A percentile compares a stretch with the other conserved stretches of the same genome.
These are phyloP conservation scores for Bradynema listronoti DNA, from an alignment of 1,140 invertebrate genomes.

Conservation along the genomic window DNA sequence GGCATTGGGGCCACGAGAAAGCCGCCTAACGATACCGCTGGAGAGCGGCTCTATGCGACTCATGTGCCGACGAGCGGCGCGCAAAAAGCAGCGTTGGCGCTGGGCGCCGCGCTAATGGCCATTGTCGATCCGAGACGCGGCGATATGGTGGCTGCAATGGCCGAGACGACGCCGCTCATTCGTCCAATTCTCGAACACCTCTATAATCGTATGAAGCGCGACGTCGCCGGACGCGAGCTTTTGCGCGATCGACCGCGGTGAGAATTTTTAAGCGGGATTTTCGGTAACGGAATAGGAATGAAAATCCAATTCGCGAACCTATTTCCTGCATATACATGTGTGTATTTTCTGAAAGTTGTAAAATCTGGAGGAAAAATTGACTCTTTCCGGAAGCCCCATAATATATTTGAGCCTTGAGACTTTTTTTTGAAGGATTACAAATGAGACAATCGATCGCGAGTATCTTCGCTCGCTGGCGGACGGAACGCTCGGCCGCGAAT, in stretches of 20 bases:
- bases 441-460: constrained; percentile 25
- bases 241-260: constrained; percentile 17
- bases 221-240: constrained; percentile 19
- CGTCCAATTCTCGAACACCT: constrained; percentile 24
- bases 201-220: constrained; percentile 24
- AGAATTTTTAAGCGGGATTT: too few species aligned
- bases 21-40: too few species aligned
- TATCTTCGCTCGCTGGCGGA: constrained; percentile 18
- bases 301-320: too few species aligned
- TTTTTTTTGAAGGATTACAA: too few species aligned
- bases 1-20: too few species aligned
- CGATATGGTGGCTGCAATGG: constrained; percentile 40
- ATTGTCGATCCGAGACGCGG: constrained; percentile 30
- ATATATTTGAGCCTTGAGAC: too few species aligned
- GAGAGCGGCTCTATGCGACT: constrained; percentile 14
- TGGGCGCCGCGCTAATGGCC: constrained; percentile 22
- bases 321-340: too few species aligned
- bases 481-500: constrained; percentile 35
- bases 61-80: constrained; percentile 6
- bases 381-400: too few species aligned
- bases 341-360: too few species aligned
- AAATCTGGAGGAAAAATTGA: too few species aligned
- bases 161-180: constrained; percentile 29
- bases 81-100: constrained; percentile 16
- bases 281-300: too few species aligned